phyloP scores from a whole-genome alignment of 2,888 invertebrate species.

The Ichneumoninae sp. region DNA sequence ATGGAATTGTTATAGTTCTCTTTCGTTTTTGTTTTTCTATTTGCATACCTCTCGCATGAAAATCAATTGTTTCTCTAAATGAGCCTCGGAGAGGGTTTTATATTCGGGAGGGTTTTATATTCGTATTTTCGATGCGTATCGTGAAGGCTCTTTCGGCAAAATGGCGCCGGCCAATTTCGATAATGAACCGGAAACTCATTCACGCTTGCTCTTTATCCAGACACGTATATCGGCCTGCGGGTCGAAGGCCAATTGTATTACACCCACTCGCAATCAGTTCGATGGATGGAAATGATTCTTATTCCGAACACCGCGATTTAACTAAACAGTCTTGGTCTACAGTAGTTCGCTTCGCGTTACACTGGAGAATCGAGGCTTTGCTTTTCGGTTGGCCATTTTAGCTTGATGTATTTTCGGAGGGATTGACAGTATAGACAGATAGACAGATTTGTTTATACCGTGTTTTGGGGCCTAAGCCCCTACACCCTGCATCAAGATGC shows the following conservation, averaged over 20 bases:
- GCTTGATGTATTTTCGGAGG: background rate
- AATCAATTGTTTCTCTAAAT: constrained; percentile 2
- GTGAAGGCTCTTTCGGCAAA: constrained; percentile 4
- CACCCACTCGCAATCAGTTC: constrained; percentile 62
- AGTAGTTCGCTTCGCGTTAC: background rate
- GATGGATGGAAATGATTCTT: constrained; percentile 37
- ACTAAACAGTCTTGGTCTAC: constrained; percentile 11
- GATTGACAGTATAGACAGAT: constrained; percentile 1
- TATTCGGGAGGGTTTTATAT: background rate
- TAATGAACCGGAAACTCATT: constrained; percentile 51
- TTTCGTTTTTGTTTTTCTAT: constrained; percentile 7
- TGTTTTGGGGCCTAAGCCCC: no score
- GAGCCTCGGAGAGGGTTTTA: background rate
- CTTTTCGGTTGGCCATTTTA: background rate
- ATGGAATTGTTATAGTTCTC: background rate
- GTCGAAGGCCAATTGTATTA: constrained; percentile 55
- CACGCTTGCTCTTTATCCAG: constrained; percentile 5
- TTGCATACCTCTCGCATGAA: background rate
- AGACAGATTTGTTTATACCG: no score
- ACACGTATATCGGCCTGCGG: constrained; percentile 30
- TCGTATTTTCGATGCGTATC: background rate
- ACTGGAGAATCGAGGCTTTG: background rate
- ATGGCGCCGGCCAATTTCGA: constrained; percentile 42
- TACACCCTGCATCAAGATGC: no score
- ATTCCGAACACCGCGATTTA: constrained; percentile 16